Evolutionary conservation across 2,888 invertebrate genomes (phyloP), one percentile per base, ranked within the genome.

Genomic region (Dinocampus coccinellae): DNA sequence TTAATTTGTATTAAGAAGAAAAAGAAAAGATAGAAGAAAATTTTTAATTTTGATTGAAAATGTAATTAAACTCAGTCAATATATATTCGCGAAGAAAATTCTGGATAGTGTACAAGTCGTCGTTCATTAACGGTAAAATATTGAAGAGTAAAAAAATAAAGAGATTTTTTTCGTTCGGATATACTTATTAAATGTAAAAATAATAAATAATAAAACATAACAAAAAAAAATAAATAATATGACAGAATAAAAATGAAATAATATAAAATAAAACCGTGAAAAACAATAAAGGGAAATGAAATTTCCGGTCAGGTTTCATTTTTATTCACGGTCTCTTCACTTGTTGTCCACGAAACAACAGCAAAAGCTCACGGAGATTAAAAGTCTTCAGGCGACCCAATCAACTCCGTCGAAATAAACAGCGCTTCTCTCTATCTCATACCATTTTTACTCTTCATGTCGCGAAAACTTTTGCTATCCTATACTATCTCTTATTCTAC

Each of bases 341-440:
- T 36, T 34, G 20, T 34, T 53, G 20, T 53, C 29, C 47, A 10
- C 10, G 20, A 47, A 47, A 47, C 33, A 20, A 16, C 42, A 29
- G 55, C 26, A n/a, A 33, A 47, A 47, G 26, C 42, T 47, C 22
- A 47, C 22, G 20, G 52, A 67, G 60, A 67, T 67, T 67, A 67
- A 67, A 67, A 63, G 69, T 63, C 62, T 63, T 62, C 63, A 33
- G 63, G 53, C 69, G 42, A 69, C 69, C 61, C 64, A 52, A 53
- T 58, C 62, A 63, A 69, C 69, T 69, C 16, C 39, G 26, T 29
- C 34, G 16, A 42, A 69, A 69, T 69, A 67, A 67, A 58, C 29
- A 36, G 11, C 16, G 22, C 16, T 36, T 6, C 61, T 20, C 20
- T 24, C 16, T 6, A 16, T 20, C 20, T 34, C 36, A 10, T 20